Evolutionary conservation across 1,140 invertebrate genomes (phyloP), one percentile per base, ranked within the genome.

Genomic region (Aphelinus certus): DNA sequence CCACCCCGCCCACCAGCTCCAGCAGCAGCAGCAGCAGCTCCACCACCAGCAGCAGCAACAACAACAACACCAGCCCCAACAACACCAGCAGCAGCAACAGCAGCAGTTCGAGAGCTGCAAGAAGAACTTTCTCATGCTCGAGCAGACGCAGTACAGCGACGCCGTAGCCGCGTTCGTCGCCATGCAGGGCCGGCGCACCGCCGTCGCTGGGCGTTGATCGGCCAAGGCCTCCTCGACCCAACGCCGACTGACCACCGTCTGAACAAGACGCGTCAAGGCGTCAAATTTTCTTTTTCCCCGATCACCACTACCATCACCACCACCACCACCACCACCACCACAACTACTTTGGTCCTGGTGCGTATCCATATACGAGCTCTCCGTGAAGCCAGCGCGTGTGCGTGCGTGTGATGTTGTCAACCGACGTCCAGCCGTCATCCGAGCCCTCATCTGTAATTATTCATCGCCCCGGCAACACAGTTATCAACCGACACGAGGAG

Each of bases 51-150:
- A 71, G 47, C 78, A 79, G 7, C 76, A 79, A n/a, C 77, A 69
- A 51, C 79, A 64, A 10, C 74, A 56, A 26, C 65, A 56, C 49
- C 69, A 63, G 7, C 64, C 49, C 0, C 74, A 71, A 2, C 70
- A 58, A 3, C 47, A 64, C 6, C 79, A 78, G 3, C 80, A 78
- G 2, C 81, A 82, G 46, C 83, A 83, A 9, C 86, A 86, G 57
- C 84, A 84, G 46, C 81, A 85, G 58, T 87, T 85, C 58, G 87
- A 88, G 66, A 87, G 83, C 48, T 88, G 87, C 83, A 88, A 88
- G 72, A 26, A 26, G 26, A 86, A 87, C 61, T 87, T 86, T 1
- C 64, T 88, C 3, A 76, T 88, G 42, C 66, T 85, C 5, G 86
- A 87, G 75, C 86, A 88, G 76, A 80, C 84, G 78, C 86, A 87